Evolutionary conservation across 1,140 invertebrate genomes (phyloP), one percentile per base, ranked within the genome.

Genomic region (Oedothorax gibbosus): DNA sequence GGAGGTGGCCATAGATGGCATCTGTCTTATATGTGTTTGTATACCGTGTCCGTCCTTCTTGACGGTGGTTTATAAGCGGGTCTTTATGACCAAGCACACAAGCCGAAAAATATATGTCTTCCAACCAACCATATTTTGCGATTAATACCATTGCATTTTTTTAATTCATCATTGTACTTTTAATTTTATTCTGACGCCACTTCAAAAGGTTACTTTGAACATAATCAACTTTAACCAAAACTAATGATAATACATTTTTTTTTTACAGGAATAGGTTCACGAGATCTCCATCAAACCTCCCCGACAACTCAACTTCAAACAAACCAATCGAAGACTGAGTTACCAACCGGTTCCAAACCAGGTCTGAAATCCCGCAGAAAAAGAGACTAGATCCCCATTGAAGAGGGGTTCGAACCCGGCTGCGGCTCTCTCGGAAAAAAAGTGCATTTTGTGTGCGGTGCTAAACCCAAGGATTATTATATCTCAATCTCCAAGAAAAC

Each of bases 391-490:
- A 49, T 49, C 51, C 12, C 14, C 54, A 51, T 79, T 14, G 60
- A 20, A 14, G 57, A 79, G 64, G 66, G 56, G 64, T 54, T 21
- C 71, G 9, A 71, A 71, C 49, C 71, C 68, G 35, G 35, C 35
- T 5, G 1, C 35, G 35, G 18, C n/a, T 66, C 77, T 15, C 57
- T 69, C 8, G 11, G 14, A 66, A n/a, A 66, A 69, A 53, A 80
- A 80, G 78, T 80, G 78, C 78, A 80, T 80, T 80, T 80, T 80
- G 78, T 80, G 78, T 80, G 78, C 71, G 78, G 78, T 80, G 78
- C 78, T 80, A 80, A 80, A 69, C 78, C 53, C 51, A 54, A 64
- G 35, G 53, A n/a, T 71, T 71, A n/a, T 50, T 14, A 57, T 15
- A 60, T 62, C 73, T 62, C 68, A 51, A 14, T 35, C 21, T 35